A percentile compares a stretch with the other conserved stretches of the same genome.
phyloP scores from a whole-genome alignment of 1,140 invertebrate genomes.

The Elymnias hypermnestra region DNA sequence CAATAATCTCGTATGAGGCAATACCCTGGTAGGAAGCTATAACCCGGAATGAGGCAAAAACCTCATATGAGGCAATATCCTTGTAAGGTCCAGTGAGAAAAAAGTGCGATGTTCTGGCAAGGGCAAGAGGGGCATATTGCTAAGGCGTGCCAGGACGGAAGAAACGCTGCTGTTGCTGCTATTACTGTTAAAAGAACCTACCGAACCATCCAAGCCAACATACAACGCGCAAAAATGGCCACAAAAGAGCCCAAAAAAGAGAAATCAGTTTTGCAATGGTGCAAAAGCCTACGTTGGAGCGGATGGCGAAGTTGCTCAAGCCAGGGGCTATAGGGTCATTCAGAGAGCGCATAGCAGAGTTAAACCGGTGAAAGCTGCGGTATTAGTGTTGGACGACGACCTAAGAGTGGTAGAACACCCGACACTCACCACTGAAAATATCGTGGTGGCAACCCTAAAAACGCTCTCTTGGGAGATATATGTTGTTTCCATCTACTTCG shows the following conservation, averaged over 20 bases:
- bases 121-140: slow-evolving; percentile 17
- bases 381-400: slow-evolving; percentile 2
- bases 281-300: slow-evolving; percentile 4
- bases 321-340: not conserved
- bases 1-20: no score
- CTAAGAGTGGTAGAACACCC: not conserved
- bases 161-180: not conserved
- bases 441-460: not conserved
- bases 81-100: slow-evolving; percentile 9
- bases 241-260: not conserved
- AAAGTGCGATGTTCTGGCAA: slow-evolving; percentile 7
- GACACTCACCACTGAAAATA: not conserved
- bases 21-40: no score
- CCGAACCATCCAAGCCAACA: slow-evolving; percentile 5
- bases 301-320: not conserved
- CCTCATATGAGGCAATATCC: no score
- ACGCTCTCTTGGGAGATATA: not conserved
- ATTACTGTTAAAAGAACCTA: no score
- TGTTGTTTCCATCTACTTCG: slow-evolving; percentile 6
- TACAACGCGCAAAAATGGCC: not conserved
- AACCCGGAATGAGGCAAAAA: no score
- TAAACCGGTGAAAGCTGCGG: not conserved
- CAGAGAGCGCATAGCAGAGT: not conserved
- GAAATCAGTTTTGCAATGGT: not conserved
- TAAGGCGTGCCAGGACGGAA: slow-evolving; percentile 1